These are phyloP conservation scores for Cinclus cinclus DNA, from an alignment of 2,113 vertebrate genomes.

Conservation along the genomic window DNA sequence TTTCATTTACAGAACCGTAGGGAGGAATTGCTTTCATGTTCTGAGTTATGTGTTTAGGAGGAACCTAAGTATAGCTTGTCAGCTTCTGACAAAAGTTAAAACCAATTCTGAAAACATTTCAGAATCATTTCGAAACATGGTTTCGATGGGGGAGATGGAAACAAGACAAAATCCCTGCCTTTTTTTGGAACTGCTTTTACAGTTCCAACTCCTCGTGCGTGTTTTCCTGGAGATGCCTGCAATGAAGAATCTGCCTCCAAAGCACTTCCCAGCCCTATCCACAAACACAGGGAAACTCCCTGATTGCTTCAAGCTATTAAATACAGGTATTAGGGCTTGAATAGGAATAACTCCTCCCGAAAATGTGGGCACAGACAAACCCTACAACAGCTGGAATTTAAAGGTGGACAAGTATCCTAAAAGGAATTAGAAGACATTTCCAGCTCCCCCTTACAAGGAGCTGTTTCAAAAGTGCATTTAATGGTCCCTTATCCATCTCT, in stretches of 20 bases:
- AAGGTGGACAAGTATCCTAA: background rate
- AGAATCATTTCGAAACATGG: background rate
- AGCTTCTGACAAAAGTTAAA: background rate
- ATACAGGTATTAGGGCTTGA: background rate
- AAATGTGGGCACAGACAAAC: background rate
- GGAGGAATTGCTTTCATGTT: constrained; percentile 11
- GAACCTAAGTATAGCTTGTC: constrained; percentile 13
- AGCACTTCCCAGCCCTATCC: background rate
- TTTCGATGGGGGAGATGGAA: background rate
- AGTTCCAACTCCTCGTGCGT: rapidly evolving
- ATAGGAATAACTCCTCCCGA: background rate
- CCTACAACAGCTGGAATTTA: background rate
- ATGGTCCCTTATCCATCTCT: background rate
- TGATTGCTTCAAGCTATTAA: background rate
- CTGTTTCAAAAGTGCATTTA: background rate
- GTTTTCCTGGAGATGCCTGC: background rate
- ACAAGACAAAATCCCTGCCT: background rate
- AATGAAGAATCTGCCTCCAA: background rate
- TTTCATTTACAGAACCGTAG: background rate
- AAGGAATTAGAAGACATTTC: background rate
- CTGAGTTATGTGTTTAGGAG: background rate
- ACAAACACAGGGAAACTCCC: background rate
- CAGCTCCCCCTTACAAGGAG: background rate
- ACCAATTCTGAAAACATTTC: background rate
- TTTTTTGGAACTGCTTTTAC: background rate